phyloP scores from a whole-genome alignment of 2,888 invertebrate genomes.

The Zhuqinia jingwanae region DNA sequence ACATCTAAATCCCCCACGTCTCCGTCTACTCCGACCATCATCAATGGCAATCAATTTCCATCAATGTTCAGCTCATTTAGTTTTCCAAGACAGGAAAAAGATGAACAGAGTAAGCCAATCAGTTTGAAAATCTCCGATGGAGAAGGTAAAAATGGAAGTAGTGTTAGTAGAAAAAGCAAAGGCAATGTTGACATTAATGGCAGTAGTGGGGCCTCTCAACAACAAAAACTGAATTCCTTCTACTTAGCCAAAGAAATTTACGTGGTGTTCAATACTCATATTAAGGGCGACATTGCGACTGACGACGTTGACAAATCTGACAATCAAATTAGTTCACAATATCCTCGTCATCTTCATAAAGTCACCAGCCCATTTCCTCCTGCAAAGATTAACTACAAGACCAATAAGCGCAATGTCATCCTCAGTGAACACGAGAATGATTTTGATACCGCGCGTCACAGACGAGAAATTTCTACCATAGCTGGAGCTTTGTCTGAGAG shows the following conservation, averaged over 20 bases:
- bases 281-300: conserved; percentile 17
- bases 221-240: background rate
- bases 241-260: conserved; percentile 8
- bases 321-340: conserved; percentile 64
- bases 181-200: conserved; percentile 46
- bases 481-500: background rate
- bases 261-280: conserved; percentile 41
- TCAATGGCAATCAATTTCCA: conserved; percentile 66
- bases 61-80: conserved; percentile 64
- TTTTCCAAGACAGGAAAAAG: conserved; percentile 9
- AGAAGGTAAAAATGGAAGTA: conserved; percentile 9
- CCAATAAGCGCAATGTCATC: conserved; percentile 20
- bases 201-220: conserved; percentile 17
- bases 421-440: background rate
- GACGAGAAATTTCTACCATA: background rate
- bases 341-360: conserved; percentile 38
- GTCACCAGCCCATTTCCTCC: conserved; percentile 41
- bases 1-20: conserved; percentile 48
- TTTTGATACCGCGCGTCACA: background rate
- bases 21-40: conserved; percentile 22
- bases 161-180: background rate
- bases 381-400: conserved; percentile 23
- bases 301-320: conserved; percentile 67
- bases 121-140: conserved; percentile 26
- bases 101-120: conserved; percentile 42